Conservation (phyloP, 2,888 invertebrate genomes). For the Drosophila ezoana region DNA sequence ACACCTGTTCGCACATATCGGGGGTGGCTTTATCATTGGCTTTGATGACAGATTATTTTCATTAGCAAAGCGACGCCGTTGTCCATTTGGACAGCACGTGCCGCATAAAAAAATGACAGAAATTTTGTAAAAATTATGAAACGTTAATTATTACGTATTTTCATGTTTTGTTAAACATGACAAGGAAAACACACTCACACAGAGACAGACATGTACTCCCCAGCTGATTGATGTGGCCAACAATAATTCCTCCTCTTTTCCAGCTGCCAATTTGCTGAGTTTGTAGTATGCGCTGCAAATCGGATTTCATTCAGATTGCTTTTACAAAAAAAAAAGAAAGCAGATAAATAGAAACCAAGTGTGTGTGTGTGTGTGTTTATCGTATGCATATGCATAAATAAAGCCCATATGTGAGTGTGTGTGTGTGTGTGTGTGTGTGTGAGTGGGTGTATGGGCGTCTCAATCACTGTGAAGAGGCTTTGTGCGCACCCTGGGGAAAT, state of each 20-base stretch:
- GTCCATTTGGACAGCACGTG: constrained; percentile 55
- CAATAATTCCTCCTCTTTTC: constrained; percentile 44
- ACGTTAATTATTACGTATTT: constrained; percentile 78
- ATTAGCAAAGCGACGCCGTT: constrained; percentile 65
- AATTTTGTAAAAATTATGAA: constrained; percentile 46
- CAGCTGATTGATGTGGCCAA: constrained; percentile 62
- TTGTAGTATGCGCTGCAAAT: constrained; percentile 59
- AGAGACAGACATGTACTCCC: not conserved
- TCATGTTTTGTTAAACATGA: constrained; percentile 71
- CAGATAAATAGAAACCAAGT: constrained; percentile 42
- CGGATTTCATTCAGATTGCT: constrained; percentile 70
- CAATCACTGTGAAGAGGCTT: constrained; percentile 80
- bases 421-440: constrained; percentile 20
- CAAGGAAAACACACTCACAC: constrained; percentile 17
- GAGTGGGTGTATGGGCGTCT: constrained; percentile 43
- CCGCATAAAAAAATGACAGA: constrained; percentile 4
- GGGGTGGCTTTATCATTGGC: constrained; percentile 43
- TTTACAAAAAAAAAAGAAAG: constrained; percentile 40
- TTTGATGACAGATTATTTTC: constrained; percentile 84
- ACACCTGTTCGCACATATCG: constrained; percentile 68
- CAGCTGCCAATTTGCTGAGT: constrained; percentile 69
- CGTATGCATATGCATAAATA: constrained; percentile 65
- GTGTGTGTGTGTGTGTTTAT: constrained; percentile 22
- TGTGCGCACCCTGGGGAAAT: constrained; percentile 83
- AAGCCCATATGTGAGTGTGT: constrained; percentile 28